These are phyloP conservation scores for Ceratina calcarata DNA, from an alignment of 1,140 invertebrate genomes.

Conservation along the genomic window DNA sequence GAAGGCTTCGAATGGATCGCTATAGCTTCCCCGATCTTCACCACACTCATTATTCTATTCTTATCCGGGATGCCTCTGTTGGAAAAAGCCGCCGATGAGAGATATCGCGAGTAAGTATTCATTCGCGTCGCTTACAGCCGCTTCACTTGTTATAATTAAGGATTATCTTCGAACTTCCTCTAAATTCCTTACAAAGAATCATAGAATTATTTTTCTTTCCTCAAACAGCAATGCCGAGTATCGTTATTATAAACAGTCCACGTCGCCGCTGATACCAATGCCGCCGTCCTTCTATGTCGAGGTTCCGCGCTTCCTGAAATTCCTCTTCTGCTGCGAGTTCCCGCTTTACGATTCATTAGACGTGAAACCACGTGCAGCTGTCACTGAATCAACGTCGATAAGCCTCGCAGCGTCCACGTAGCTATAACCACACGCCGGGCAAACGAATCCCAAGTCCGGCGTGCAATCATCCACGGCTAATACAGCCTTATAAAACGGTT, in stretches of 20 bases:
- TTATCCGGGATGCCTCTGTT: slow-evolving; percentile 92
- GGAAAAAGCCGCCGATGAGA: slow-evolving; percentile 92
- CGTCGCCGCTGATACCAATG: slow-evolving; percentile 92
- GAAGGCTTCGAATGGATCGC: slow-evolving; percentile 90
- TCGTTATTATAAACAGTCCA: slow-evolving; percentile 91
- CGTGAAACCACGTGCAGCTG: slow-evolving; percentile 84
- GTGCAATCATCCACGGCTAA: slow-evolving; percentile 72
- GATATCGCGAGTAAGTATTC: slow-evolving; percentile 89
- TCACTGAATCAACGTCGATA: slow-evolving; percentile 87
- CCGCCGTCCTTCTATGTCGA: slow-evolving; percentile 91
- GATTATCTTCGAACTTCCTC: not conserved
- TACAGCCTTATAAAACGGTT: slow-evolving; percentile 54
- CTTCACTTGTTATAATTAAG: no score
- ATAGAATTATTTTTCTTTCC: slow-evolving; percentile 18
- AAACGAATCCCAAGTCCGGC: slow-evolving; percentile 68
- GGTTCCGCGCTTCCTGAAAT: slow-evolving; percentile 90
- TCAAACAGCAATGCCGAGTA: slow-evolving; percentile 89
- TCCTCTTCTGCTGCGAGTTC: slow-evolving; percentile 91
- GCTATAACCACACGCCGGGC: slow-evolving; percentile 84
- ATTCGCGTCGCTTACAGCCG: not conserved
- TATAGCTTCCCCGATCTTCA: slow-evolving; percentile 93
- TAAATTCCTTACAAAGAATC: not conserved
- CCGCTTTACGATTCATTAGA: slow-evolving; percentile 90
- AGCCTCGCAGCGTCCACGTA: slow-evolving; percentile 89
- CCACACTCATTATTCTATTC: slow-evolving; percentile 92